phyloP scores from a whole-genome alignment of 2,888 invertebrate genomes.

The Amphipyra berbera region DNA sequence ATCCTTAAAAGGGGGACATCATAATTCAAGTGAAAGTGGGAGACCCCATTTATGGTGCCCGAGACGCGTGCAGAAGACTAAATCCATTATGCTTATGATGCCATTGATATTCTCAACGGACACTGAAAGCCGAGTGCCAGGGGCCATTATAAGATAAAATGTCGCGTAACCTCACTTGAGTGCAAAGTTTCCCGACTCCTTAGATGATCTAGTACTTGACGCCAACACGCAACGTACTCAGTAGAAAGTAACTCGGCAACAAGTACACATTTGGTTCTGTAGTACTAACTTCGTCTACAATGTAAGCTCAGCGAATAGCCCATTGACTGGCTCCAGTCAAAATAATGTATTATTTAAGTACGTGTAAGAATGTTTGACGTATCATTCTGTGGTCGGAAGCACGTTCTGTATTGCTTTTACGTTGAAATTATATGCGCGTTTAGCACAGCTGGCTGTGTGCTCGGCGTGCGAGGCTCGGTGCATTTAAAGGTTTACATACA shows the following conservation, averaged over 20 bases:
- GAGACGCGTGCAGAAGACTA: constrained; percentile 67
- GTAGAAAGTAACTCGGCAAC: constrained; percentile 36
- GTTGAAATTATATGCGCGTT: constrained; percentile 27
- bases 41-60: constrained; percentile 62
- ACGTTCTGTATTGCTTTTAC: constrained; percentile 44
- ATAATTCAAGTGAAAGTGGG: constrained; percentile 78
- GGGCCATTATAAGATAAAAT: constrained; percentile 65
- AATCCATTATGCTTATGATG: constrained; percentile 75
- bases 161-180: constrained; percentile 56
- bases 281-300: constrained; percentile 10
- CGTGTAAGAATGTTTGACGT: constrained; percentile 50
- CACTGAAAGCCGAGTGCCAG: constrained; percentile 67
- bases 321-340: constrained; percentile 35
- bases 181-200: constrained; percentile 50
- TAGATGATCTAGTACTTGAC: constrained; percentile 37
- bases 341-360: constrained; percentile 37
- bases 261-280: constrained; percentile 18
- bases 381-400: constrained; percentile 29
- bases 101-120: constrained; percentile 77
- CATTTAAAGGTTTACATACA: constrained; percentile 42
- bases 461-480: constrained; percentile 7
- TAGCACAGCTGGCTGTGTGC: constrained; percentile 24
- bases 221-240: neutral
- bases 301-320: constrained; percentile 29
- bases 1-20: constrained; percentile 66